phyloP scores from a whole-genome alignment of 1,140 invertebrate species.

The Calliphora vicina region DNA sequence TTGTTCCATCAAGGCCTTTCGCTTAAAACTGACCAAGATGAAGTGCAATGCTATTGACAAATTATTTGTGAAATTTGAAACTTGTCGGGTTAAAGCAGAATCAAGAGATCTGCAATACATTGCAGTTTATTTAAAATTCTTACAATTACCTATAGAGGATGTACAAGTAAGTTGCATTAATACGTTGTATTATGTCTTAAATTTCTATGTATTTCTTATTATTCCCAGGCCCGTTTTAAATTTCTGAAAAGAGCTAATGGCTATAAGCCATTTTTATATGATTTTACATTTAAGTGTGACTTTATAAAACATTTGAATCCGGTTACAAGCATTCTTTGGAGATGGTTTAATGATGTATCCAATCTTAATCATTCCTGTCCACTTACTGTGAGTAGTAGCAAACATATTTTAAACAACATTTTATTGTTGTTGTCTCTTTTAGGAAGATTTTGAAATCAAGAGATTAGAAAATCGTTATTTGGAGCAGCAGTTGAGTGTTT shows the following conservation, averaged over 20 bases:
- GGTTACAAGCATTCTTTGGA: not conserved
- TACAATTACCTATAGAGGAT: not conserved
- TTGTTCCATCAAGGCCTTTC: not conserved
- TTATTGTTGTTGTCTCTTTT: not conserved
- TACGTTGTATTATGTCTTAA: too few species aligned
- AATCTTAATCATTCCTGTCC: not conserved
- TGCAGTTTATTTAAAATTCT: not conserved
- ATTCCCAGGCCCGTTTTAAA: not conserved
- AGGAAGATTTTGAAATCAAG: not conserved
- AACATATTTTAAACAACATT: not conserved
- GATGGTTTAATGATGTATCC: not conserved
- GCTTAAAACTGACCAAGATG: not conserved
- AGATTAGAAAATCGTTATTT: not conserved
- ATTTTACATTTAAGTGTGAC: not conserved
- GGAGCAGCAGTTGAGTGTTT: not conserved
- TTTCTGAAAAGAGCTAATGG: not conserved
- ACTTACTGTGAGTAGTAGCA: not conserved
- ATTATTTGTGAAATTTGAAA: not conserved
- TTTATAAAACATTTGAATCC: not conserved
- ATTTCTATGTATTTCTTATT: too few species aligned
- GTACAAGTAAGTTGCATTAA: not conserved
- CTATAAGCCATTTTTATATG: not conserved
- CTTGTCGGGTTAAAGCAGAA: not conserved
- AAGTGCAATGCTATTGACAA: not conserved
- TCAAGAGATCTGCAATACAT: not conserved